These are phyloP conservation scores for Merodon equestris DNA, from an alignment of 2,888 invertebrate genomes.

Conservation along the genomic window DNA sequence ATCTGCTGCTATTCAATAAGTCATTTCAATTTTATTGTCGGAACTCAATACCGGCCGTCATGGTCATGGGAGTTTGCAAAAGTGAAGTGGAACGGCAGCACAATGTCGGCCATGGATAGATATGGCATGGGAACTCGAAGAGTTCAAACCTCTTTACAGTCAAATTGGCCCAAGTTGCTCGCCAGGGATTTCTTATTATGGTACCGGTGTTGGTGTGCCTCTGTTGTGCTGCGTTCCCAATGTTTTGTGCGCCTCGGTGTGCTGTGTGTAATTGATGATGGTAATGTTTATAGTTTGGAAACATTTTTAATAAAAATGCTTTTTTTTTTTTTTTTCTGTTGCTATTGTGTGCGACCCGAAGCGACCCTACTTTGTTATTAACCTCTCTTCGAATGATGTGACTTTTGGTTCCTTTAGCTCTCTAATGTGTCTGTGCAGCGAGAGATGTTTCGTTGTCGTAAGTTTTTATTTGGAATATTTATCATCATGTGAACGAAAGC, in stretches of 20 bases:
- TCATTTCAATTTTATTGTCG: slow-evolving; percentile 68
- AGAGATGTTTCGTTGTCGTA: slow-evolving; percentile 64
- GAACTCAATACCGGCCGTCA: slow-evolving; percentile 62
- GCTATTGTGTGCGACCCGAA: slow-evolving; percentile 12
- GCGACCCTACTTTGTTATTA: slow-evolving; percentile 60
- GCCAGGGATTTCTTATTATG: slow-evolving; percentile 56
- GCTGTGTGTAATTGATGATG: slow-evolving; percentile 65
- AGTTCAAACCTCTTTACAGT: slow-evolving; percentile 61
- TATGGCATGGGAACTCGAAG: slow-evolving; percentile 6
- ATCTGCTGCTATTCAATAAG: slow-evolving; percentile 62
- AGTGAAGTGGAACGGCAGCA: background rate
- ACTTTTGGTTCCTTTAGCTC: background rate
- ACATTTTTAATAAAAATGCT: slow-evolving; percentile 67
- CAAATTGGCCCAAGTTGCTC: slow-evolving; percentile 66
- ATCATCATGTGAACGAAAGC: slow-evolving; percentile 60
- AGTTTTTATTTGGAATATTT: slow-evolving; percentile 68
- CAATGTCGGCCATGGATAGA: background rate
- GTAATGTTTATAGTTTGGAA: slow-evolving; percentile 67
- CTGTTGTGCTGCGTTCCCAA: too few relatives aligned
- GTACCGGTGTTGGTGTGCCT: slow-evolving; percentile 39
- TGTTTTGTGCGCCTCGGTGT: slow-evolving; percentile 33
- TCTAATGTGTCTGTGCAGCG: slow-evolving; percentile 27
- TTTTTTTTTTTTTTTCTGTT: slow-evolving; percentile 24
- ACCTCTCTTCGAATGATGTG: slow-evolving; percentile 34
- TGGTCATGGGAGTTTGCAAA: slow-evolving; percentile 44